phyloP scores from a whole-genome alignment of 2,113 vertebrate species.

The Hucho hucho region DNA sequence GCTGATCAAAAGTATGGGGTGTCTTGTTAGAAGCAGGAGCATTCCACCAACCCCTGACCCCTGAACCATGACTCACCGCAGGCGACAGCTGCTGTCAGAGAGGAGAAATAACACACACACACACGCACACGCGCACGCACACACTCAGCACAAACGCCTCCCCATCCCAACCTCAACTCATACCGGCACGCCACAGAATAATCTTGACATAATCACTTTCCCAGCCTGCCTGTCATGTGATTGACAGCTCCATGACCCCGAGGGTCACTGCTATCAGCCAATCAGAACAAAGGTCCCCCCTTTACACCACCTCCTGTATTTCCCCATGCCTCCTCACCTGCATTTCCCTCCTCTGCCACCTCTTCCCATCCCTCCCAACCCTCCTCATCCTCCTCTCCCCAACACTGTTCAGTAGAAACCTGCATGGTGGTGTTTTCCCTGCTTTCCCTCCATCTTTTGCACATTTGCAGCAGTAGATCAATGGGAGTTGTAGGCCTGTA shows the following conservation, averaged over 20 bases:
- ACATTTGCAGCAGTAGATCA: no score
- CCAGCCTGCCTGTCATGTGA: slow-evolving; percentile 25
- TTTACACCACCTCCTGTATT: not conserved
- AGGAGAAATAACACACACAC: not conserved
- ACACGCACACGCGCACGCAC: slow-evolving; percentile 5
- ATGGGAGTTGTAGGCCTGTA: slow-evolving; percentile 49
- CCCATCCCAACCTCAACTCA: slow-evolving; percentile 1
- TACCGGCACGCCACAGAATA: slow-evolving; percentile 12
- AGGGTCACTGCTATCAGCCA: slow-evolving; percentile 34
- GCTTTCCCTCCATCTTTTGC: no score
- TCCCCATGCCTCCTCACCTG: slow-evolving; percentile 2
- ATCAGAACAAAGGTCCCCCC: slow-evolving; percentile 49
- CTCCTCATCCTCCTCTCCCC: slow-evolving; percentile 9
- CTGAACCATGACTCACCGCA: not conserved
- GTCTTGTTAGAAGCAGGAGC: not conserved
- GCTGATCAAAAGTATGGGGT: not conserved
- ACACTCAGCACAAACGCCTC: slow-evolving; percentile 32
- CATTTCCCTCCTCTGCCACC: not conserved
- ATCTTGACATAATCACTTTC: slow-evolving; percentile 44
- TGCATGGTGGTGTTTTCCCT: no score
- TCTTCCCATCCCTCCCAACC: slow-evolving; percentile 20
- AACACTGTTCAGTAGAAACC: no score
- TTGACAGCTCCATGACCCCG: slow-evolving; percentile 39
- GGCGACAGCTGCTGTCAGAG: not conserved
- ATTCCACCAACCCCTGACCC: not conserved